A percentile compares a stretch with the other conserved stretches of the same genome.
Conservation (phyloP, 2,888 invertebrate species). For the Drosophila austrosaltans region DNA sequence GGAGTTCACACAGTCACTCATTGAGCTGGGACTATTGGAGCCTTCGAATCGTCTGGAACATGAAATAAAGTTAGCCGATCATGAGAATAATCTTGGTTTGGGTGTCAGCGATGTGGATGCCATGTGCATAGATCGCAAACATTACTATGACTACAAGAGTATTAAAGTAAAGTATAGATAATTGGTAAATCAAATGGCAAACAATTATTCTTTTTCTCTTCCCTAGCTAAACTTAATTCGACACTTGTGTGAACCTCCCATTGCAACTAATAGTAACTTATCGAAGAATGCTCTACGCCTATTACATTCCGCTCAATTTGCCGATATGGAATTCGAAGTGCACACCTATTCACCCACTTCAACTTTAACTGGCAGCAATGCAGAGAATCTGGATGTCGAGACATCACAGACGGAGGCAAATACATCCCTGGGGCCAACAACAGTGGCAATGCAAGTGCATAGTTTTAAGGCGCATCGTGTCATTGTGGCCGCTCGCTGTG, state of each 20-base stretch:
- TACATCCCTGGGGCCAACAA: neutral
- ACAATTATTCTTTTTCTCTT: neutral
- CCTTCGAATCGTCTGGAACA: constrained; percentile 71
- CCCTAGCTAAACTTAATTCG: constrained; percentile 84
- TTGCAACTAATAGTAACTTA: constrained; percentile 85
- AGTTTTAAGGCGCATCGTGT: constrained; percentile 86
- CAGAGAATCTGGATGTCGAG: constrained; percentile 18
- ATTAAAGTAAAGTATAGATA: constrained; percentile 64
- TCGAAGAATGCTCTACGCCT: constrained; percentile 86
- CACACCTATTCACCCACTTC: constrained; percentile 55
- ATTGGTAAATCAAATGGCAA: neutral
- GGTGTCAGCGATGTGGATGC: constrained; percentile 46
- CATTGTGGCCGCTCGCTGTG: constrained; percentile 87
- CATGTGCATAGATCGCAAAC: constrained; percentile 51
- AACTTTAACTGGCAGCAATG: neutral
- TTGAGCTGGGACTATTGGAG: constrained; percentile 85
- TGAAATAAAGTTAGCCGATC: constrained; percentile 63
- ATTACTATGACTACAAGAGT: constrained; percentile 76
- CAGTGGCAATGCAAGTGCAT: constrained; percentile 69
- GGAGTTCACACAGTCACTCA: constrained; percentile 86
- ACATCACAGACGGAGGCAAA: neutral
- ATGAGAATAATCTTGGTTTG: constrained; percentile 60
- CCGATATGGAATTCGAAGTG: constrained; percentile 88
- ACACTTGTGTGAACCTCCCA: constrained; percentile 86
- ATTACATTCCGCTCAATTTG: constrained; percentile 84